phyloP scores from a whole-genome alignment of 2,888 invertebrate genomes.

The Caenorhabditis doughertyi region DNA sequence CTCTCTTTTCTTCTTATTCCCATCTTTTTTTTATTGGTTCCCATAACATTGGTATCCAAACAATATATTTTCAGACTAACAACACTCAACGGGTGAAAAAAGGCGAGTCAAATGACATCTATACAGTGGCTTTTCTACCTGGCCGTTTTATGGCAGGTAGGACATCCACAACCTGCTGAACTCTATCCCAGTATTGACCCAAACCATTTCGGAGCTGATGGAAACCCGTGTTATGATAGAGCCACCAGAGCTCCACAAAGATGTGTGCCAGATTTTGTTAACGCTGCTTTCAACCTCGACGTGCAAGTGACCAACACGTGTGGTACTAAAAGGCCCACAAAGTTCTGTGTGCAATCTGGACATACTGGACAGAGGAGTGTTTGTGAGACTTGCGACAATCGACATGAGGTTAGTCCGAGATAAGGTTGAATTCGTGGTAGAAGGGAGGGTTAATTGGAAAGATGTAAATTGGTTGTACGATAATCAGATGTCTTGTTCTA shows the following conservation, averaged over 20 bases:
- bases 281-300: conserved; percentile 92
- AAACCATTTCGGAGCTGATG: conserved; percentile 78
- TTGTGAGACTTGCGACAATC: conserved; percentile 80
- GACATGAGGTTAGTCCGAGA: conserved; percentile 75
- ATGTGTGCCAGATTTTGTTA: conserved; percentile 96
- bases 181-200: conserved; percentile 80
- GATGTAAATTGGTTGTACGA: no score
- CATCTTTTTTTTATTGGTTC: conserved; percentile 9
- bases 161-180: conserved; percentile 76
- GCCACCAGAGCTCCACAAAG: conserved; percentile 75
- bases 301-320: conserved; percentile 98
- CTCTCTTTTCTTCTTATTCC: not conserved
- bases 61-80: conserved; percentile 13
- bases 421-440: no score
- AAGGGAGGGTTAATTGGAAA: no score
- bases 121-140: conserved; percentile 49
- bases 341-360: conserved; percentile 94
- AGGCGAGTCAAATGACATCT: conserved; percentile 34
- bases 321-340: conserved; percentile 88
- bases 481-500: no score
- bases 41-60: conserved; percentile 23
- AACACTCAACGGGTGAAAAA: conserved; percentile 10
- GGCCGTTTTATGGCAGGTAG: conserved; percentile 49
- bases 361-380: conserved; percentile 84
- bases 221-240: conserved; percentile 78